Evolutionary conservation across 2,113 vertebrate genomes (phyloP), one percentile per base, ranked within the genome.

Genomic region (Polyodon spathula): DNA sequence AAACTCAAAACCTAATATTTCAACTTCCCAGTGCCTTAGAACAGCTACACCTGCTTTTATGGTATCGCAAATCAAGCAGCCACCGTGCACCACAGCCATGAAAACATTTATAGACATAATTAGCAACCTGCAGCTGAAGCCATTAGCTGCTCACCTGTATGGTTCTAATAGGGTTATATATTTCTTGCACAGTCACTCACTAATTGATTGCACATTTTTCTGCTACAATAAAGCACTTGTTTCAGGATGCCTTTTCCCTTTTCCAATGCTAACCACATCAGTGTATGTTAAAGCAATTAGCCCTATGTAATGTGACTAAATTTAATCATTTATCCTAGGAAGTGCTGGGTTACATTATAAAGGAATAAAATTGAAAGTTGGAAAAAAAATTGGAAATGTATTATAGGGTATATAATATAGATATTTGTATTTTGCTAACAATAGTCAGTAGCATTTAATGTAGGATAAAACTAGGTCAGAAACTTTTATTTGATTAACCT

Each of bases 61-160:
- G 37, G 38, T 37, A 60, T 57, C 38, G 40, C 53, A 44, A 51
- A 51, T 60, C 64, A 60, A 59, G 37, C 38, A n/a, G 48, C 54
- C 46, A 56, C 53, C 56, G 48, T 16, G 53, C 63, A 64, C 66
- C 63, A 59, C 60, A 67, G 41, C 62, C 50, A 12, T 17, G 59
- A 51, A 66, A 65, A 65, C 57, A 68, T 54, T 59, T 62, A 51
- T 48, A 60, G 56, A 65, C 37, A 62, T 67, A 63, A 68, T 75
- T 70, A 73, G 68, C 42, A 40, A 66, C 63, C 70, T 71, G 66
- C 74, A 73, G 71, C 71, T 75, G 73, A 76, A 69, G 59, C 66
- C 71, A 79, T 82, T 78, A 82, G 62, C 43, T 15, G 73, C 71
- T 84, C 81, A 81, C 75, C 78, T 80, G 79, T 76, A 74, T 59